Base-by-base conservation (phyloP, 2,888 invertebrate species). In the Leptogaster cylindrica region DNA sequence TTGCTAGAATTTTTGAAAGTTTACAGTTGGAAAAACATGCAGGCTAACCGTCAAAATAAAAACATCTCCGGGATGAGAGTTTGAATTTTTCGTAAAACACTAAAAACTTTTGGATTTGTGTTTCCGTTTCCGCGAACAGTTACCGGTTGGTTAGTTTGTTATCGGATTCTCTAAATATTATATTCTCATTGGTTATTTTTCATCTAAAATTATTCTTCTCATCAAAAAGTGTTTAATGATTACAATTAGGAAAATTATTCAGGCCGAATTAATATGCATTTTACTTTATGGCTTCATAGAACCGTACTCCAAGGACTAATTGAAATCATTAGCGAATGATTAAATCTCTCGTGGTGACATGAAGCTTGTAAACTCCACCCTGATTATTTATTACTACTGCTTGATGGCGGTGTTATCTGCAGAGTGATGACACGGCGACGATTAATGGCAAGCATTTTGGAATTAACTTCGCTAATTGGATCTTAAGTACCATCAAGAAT, bases 291-390 rank as follows among this genome's bases (percentile, higher is more conserved):
- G 68, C 28, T n/a, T 25, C 7, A 16, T n/a, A 33, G 41, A 55
- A 41, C 52, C 48, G 8, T 39, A 23, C 36, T 36, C 55, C 65
- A 68, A 65, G 68, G 46, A 65, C 65, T 68, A 68, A 68, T 68
- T 65, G 68, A 68, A 68, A 68, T 68, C 68, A 65, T 68, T 68
- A 68, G 51, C 39, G 36, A 55, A 39, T 23, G 55, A 55, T 55
- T 55, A 55, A 36, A 55, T 55, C 55, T 55, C 55, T 33, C n/a
- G n/a, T 23, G 55, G 36, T 55, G 55, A 55, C 55, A 55, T 39
- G 23, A 18, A 5, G 23, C n/a, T 55, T 7, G 39, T 7, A 14
- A 12, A 20, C 5, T 14, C 25, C 55, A 16, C 12, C 55, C 23
- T 39, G 55, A 55, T 36, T 55, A 55, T 55, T 55, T 55, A 55